phyloP scores from a whole-genome alignment of 2,797 vertebrate genomes.

The Paedocypris micromegethes region DNA sequence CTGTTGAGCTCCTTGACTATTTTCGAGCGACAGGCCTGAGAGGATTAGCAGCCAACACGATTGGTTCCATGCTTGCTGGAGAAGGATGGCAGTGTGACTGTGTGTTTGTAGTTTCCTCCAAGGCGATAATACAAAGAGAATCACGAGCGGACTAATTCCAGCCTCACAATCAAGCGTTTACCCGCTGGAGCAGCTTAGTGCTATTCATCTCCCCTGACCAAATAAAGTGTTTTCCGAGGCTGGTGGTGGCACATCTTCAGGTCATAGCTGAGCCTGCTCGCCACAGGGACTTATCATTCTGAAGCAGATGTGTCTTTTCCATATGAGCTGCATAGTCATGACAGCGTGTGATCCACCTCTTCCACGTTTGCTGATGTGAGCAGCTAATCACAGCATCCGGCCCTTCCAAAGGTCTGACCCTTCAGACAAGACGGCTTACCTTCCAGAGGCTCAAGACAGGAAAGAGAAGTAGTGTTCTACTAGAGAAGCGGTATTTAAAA shows the following conservation, averaged over 20 bases:
- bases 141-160: conserved; percentile 30
- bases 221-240: conserved; percentile 38
- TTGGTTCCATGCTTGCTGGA: conserved; percentile 35
- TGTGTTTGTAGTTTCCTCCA: conserved; percentile 34
- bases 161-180: conserved; percentile 40
- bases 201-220: conserved; percentile 48
- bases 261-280: conserved; percentile 23
- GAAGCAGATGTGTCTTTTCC: conserved; percentile 41
- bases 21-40: not conserved
- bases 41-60: conserved; percentile 29
- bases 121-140: conserved; percentile 35
- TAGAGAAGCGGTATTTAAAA: too few species aligned
- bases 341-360: conserved; percentile 26
- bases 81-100: conserved; percentile 28
- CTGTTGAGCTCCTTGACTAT: too few species aligned
- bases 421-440: too few species aligned
- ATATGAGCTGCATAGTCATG: conserved; percentile 27
- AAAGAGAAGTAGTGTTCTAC: too few species aligned
- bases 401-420: too few species aligned
- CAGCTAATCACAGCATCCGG: too few species aligned
- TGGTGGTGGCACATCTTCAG: conserved; percentile 28
- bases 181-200: conserved; percentile 44
- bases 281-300: conserved; percentile 35
- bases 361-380: too few species aligned
- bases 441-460: too few species aligned